Percentiles rank a stretch among this genome's conserved stretches.
Evolutionary conservation across 2,797 vertebrate genomes (phyloP).

Genomic region (Merluccius polli): DNA sequence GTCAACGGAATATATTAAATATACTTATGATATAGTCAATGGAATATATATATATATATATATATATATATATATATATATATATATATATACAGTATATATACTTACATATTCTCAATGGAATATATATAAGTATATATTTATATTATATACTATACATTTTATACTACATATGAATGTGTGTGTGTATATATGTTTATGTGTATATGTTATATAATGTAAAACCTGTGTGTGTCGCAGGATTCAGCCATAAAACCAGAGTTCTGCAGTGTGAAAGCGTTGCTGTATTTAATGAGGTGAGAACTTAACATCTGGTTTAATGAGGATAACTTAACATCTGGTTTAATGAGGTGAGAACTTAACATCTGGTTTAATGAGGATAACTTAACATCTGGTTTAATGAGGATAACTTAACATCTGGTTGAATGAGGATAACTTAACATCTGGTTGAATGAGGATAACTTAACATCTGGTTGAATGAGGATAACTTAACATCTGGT

Average conservation of each 20-base stretch:
- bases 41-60: background rate
- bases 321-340: no score
- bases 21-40: background rate
- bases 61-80: background rate
- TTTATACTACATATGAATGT: no score
- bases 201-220: background rate
- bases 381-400: no score
- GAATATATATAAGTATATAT: background rate
- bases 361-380: no score
- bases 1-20: background rate
- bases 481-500: no score
- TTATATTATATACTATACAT: no score
- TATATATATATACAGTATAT: background rate
- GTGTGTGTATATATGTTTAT: no score
- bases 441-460: no score
- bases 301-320: slow-evolving; percentile 1
- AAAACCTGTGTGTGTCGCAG: slow-evolving; percentile 51
- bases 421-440: no score
- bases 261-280: slow-evolving; percentile 76
- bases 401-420: no score
- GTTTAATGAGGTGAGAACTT: no score
- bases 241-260: slow-evolving; percentile 87
- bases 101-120: background rate
- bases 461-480: no score
- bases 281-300: slow-evolving; percentile 85